Base-by-base conservation (phyloP, 2,888 invertebrate species). In the Strigamia maritima region DNA sequence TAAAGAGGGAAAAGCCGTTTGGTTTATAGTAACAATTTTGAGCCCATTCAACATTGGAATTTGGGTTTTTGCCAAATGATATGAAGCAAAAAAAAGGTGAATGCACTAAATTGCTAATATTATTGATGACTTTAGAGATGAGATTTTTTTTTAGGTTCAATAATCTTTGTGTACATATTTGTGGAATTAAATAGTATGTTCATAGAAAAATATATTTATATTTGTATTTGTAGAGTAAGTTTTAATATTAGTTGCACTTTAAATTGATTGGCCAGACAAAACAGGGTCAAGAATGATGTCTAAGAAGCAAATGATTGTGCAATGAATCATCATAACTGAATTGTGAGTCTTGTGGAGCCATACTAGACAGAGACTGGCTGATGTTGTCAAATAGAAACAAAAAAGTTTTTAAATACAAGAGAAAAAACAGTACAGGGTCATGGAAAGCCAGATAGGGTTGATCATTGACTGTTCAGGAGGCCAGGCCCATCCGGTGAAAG, bases 21-120 rank as follows among this genome's bases (percentile, higher is more conserved):
- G 54, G 22, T 54, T 19, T n/a, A 19, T 54, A 54, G 70, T 70
- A 70, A 24, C 24, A 70, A 16, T 16, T 70, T 70, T 70, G n/a
- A 70, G 70, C 28, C 70, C 70, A 70, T 70, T 70, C 70, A 70
- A 70, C 70, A 70, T 70, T 70, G 70, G 70, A 70, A 70, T 70
- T 70, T 70, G 70, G 70, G 70, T 70, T 28, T 24, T 70, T 70
- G 70, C 70, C 70, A 70, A 70, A 26, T 28, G 70, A 70, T 70
- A 70, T 54, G 54, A 28, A 70, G 70, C n/a, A n/a, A 70, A 16
- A 26, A 26, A 6, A 70, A 70, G 70, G 70, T 70, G 70, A 70
- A 70, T 70, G 70, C 70, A 70, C 70, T 70, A 28, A 28, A 70
- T 70, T 70, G 28, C 26, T 26, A 70, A 70, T 70, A 70, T 26